Conservation (phyloP, 2,113 vertebrate species). For the Phyllostomus hastatus region DNA sequence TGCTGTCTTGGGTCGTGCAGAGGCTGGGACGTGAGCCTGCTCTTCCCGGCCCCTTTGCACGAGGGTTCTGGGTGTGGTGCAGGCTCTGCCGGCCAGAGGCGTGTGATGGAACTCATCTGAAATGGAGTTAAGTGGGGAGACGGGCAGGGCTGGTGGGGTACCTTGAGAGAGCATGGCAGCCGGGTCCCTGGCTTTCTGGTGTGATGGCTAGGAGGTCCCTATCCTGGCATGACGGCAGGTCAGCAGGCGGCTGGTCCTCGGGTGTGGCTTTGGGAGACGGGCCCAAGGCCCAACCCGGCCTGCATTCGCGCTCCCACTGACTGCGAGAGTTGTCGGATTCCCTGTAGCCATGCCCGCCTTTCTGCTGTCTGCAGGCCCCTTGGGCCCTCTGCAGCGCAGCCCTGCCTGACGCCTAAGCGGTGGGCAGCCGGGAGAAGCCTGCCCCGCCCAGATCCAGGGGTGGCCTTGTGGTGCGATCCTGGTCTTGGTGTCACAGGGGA, state of each 20-base stretch:
- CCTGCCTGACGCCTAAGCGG: neutral
- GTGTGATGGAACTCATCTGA: fast-evolving
- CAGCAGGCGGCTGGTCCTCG: neutral
- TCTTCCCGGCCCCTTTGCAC: fast-evolving
- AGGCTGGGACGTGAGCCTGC: neutral
- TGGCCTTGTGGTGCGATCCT: fast-evolving
- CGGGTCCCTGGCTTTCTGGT: neutral
- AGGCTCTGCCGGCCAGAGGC: neutral
- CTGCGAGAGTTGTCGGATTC: fast-evolving
- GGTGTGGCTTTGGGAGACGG: too few species aligned
- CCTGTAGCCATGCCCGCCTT: fast-evolving
- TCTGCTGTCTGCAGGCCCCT: neutral
- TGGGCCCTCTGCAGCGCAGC: neutral
- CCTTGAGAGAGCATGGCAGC: neutral
- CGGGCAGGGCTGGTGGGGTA: neutral
- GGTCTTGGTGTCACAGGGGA: neutral
- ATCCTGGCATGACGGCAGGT: neutral
- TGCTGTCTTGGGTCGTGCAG: neutral
- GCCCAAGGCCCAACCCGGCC: neutral
- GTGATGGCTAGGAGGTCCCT: neutral
- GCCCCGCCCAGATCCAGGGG: fast-evolving
- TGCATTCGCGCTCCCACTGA: neutral
- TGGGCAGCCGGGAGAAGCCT: neutral
- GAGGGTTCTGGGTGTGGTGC: neutral
- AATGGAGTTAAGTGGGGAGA: neutral